Evolutionary conservation across 2,113 vertebrate genomes (phyloP).

Genomic region (Lophochroa leadbeateri): DNA sequence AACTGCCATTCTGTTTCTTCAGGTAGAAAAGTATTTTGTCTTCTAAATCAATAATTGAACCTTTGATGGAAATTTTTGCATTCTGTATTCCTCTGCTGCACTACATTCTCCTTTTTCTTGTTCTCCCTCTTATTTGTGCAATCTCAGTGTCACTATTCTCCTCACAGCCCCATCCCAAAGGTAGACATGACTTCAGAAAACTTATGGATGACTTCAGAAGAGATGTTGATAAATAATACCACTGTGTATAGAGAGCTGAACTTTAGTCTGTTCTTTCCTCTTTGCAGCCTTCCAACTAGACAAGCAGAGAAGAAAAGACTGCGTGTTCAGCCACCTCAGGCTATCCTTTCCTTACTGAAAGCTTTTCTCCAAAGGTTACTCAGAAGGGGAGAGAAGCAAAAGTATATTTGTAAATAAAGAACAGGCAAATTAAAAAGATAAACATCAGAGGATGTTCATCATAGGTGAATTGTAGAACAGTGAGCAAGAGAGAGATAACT

Average conservation of each 20-base stretch:
- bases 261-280: neutral
- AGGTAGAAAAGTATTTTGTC: neutral
- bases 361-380: neutral
- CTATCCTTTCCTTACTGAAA: neutral
- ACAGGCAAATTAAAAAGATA: neutral
- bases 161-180: neutral
- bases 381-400: neutral
- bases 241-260: neutral
- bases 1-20: neutral
- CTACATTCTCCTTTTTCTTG: neutral
- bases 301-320: neutral
- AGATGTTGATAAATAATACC: neutral
- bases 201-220: neutral
- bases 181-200: neutral
- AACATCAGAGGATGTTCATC: neutral
- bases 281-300: neutral
- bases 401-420: slow-evolving; percentile 37
- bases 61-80: neutral
- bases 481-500: neutral
- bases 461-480: neutral
- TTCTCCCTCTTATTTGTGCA: neutral
- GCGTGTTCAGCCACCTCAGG: neutral
- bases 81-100: neutral
- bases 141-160: neutral
- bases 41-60: neutral